A percentile compares a stretch with the other conserved stretches of the same genome.
These are phyloP conservation scores for Acronicta leporina DNA, from an alignment of 2,888 invertebrate genomes.

Conservation along the genomic window DNA sequence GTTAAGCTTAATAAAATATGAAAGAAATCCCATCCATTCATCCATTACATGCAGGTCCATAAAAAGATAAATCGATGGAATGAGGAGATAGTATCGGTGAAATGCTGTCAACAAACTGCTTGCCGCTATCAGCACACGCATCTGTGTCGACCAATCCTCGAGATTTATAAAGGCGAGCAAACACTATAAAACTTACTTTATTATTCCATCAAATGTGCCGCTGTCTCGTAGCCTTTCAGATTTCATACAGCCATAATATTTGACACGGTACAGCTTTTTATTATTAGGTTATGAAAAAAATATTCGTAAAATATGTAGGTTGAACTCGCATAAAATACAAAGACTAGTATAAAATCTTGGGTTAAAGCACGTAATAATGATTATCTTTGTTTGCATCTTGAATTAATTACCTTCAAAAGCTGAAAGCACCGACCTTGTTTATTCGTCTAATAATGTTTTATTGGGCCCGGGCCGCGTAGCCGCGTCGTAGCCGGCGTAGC, in stretches of 20 bases:
- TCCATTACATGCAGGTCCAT: constrained; percentile 42
- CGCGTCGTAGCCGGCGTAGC: constrained; percentile 36
- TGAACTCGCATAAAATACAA: constrained; percentile 21
- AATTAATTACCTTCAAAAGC: constrained; percentile 39
- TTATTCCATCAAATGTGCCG: constrained; percentile 77
- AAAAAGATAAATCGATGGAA: constrained; percentile 50
- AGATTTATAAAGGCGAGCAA: constrained; percentile 75
- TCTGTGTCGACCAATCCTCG: constrained; percentile 68
- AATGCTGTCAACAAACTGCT: constrained; percentile 64
- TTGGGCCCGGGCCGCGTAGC: constrained; percentile 31
- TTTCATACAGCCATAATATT: constrained; percentile 63
- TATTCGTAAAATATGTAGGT: constrained; percentile 1
- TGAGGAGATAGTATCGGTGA: constrained; percentile 57
- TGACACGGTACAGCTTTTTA: constrained; percentile 43
- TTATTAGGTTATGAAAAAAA: constrained; percentile 11
- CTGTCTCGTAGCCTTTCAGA: constrained; percentile 62
- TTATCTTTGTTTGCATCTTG: constrained; percentile 42
- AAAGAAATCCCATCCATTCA: constrained; percentile 45
- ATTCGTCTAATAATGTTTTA: constrained; percentile 40
- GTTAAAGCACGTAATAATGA: constrained; percentile 14
- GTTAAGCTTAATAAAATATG: constrained; percentile 33
- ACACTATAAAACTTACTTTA: constrained; percentile 79
- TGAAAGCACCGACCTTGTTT: constrained; percentile 30
- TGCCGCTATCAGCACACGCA: constrained; percentile 64
- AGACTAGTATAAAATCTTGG: constrained; percentile 19